A percentile compares a stretch with the other conserved stretches of the same genome.
Conservation (phyloP, 2,113 vertebrate species). For the Rutilus rutilus region DNA sequence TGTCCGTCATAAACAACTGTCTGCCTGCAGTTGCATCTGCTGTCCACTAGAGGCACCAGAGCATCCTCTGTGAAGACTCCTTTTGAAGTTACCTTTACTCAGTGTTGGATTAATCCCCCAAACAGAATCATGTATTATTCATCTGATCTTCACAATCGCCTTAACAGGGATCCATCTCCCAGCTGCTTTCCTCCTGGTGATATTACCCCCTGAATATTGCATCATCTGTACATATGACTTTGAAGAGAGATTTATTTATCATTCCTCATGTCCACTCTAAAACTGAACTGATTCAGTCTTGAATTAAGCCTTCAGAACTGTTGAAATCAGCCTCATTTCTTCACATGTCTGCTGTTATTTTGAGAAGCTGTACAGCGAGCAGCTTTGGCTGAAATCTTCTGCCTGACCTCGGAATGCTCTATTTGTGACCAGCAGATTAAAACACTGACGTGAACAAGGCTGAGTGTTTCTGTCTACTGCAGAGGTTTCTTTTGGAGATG, state of each 20-base stretch:
- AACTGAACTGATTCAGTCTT: not conserved
- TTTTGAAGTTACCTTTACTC: slow-evolving; percentile 32
- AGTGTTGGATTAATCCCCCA: slow-evolving; percentile 38
- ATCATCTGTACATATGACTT: not conserved
- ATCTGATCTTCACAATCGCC: slow-evolving; percentile 32
- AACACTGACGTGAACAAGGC: not conserved
- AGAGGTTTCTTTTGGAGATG: slow-evolving; percentile 29
- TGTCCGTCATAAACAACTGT: slow-evolving; percentile 4
- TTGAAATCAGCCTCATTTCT: not conserved
- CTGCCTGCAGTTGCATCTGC: not conserved
- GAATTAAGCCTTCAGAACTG: slow-evolving; percentile 12
- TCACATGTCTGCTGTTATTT: not conserved
- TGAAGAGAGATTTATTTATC: slow-evolving; percentile 47
- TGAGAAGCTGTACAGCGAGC: not conserved
- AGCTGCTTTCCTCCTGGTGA: not conserved
- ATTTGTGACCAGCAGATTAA: slow-evolving; percentile 19
- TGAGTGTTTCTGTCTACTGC: slow-evolving; percentile 11
- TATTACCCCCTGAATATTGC: not conserved
- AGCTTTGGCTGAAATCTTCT: not conserved
- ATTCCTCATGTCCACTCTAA: not conserved
- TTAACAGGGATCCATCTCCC: slow-evolving; percentile 15
- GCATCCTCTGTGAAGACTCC: not conserved
- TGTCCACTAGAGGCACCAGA: slow-evolving; percentile 49
- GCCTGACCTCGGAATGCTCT: slow-evolving; percentile 14
- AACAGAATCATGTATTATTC: slow-evolving; percentile 39